Conservation (phyloP, 1,140 invertebrate species). For the Brachionus rubens region DNA sequence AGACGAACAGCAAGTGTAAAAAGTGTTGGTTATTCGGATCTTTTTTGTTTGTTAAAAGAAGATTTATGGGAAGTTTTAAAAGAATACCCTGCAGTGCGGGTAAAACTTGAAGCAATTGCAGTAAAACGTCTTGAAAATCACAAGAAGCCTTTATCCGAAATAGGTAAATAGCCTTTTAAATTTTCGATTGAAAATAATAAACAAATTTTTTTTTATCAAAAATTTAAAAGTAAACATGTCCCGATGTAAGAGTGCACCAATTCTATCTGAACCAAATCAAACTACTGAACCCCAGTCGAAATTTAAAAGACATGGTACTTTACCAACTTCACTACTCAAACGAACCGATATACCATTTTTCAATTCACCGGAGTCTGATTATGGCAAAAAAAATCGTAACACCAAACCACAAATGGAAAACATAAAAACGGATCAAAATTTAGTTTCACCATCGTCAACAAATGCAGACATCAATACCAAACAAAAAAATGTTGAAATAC, state of each 20-base stretch:
- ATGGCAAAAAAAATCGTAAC: neutral
- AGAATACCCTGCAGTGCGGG: constrained; percentile 91
- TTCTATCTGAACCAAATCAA: constrained; percentile 76
- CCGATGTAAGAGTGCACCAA: constrained; percentile 87
- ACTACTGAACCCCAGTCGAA: neutral
- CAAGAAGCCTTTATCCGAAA: constrained; percentile 83
- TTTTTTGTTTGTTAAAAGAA: constrained; percentile 96
- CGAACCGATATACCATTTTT: constrained; percentile 27
- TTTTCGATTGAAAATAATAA: neutral
- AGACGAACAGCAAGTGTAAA: constrained; percentile 66
- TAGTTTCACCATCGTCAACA: too few relatives aligned
- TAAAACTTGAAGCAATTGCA: constrained; percentile 91
- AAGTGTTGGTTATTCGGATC: constrained; percentile 94
- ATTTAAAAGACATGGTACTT: constrained; percentile 23
- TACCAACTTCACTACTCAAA: constrained; percentile 16
- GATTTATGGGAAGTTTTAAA: constrained; percentile 99
- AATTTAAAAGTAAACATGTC: constrained; percentile 76
- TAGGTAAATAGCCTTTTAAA: too few relatives aligned
- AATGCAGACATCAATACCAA: neutral
- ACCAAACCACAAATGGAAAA: neutral
- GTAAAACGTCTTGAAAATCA: constrained; percentile 93
- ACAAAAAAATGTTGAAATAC: neutral
- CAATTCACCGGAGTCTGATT: neutral
- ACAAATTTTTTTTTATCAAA: neutral
- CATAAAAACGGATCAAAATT: neutral